Base-by-base conservation (phyloP, 2,888 invertebrate species). In the Alcis repandata region DNA sequence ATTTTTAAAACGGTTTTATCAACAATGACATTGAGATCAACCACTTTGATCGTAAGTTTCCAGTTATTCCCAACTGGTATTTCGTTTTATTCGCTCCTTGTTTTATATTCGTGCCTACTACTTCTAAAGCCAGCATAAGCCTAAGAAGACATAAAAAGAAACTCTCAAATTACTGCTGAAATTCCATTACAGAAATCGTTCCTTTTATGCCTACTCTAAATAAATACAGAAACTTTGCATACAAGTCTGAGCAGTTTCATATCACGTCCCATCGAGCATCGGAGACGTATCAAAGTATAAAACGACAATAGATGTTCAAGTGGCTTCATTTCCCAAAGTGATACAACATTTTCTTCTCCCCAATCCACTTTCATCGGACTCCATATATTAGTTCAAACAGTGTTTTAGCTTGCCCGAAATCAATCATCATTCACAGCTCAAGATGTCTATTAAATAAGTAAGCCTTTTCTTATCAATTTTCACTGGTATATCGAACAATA, bases 311-410 rank as follows among this genome's bases (percentile, higher is more conserved):
- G 79, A 83, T 68, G 76, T 74, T 78, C 77, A 82, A 85, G 78
- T 80, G 77, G 76, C 77, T 82, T 85, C 79, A 82, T 86, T 87
- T 82, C 78, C 82, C 77, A 83, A 86, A 86, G 83, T 80, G 83
- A 83, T 82, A 83, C 79, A 84, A 86, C 82, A 82, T 84, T 79
- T 79, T 75, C 75, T 81, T 75, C 75, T 79, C 76, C 76, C 76
- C 79, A 80, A 85, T 82, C 77, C 78, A 80, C 82, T 85, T 80
- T 84, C 78, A 76, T 80, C 79, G 75, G 69, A 75, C 52, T 9
- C 59, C 7, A 40, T 66, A 22, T 71, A 75, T 73, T 76, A 69
- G 72, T 76, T 51, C 17, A 17, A 74, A 72, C 76, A 78, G 65
- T 61, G 46, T 7, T 17, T 3, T 2, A 52, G 32, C 41, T 66